These are phyloP conservation scores for Dissostichus mawsoni DNA, from an alignment of 2,113 vertebrate species.

Conservation along the genomic window DNA sequence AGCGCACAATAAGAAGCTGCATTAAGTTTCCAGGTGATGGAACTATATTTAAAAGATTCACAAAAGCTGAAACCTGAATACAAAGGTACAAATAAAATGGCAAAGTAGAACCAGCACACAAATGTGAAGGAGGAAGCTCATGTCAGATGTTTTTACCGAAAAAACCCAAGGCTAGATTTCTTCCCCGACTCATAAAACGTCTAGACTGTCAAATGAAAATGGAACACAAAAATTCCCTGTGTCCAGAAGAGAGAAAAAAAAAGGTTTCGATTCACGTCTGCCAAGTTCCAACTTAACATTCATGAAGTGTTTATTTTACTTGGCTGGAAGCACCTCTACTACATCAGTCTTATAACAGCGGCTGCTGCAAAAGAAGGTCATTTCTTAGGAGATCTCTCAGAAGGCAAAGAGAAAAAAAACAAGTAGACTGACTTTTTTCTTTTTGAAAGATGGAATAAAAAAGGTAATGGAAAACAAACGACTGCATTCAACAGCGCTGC, in stretches of 20 bases:
- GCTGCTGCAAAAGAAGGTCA: conserved; percentile 67
- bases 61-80: background rate
- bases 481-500: background rate
- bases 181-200: conserved; percentile 77
- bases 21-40: background rate
- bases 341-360: conserved; percentile 77
- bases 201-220: conserved; percentile 81
- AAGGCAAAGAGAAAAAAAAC: conserved; percentile 54
- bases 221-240: conserved; percentile 78
- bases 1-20: conserved; percentile 2
- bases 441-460: conserved; percentile 25
- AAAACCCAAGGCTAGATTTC: conserved; percentile 64
- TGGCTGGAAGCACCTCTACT: conserved; percentile 70
- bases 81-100: background rate
- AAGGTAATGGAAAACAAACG: conserved; percentile 54
- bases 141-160: conserved; percentile 60
- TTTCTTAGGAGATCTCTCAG: conserved; percentile 64
- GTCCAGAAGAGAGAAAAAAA: conserved; percentile 69
- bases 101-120: background rate
- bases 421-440: conserved; percentile 12
- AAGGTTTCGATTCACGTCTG: conserved; percentile 63
- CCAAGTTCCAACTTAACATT: conserved; percentile 80
- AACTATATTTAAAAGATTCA: background rate
- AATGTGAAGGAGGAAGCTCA: conserved; percentile 34
- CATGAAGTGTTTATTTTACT: conserved; percentile 83